Base-by-base conservation (phyloP, 2,888 invertebrate species). In the Byasa hedistus region DNA sequence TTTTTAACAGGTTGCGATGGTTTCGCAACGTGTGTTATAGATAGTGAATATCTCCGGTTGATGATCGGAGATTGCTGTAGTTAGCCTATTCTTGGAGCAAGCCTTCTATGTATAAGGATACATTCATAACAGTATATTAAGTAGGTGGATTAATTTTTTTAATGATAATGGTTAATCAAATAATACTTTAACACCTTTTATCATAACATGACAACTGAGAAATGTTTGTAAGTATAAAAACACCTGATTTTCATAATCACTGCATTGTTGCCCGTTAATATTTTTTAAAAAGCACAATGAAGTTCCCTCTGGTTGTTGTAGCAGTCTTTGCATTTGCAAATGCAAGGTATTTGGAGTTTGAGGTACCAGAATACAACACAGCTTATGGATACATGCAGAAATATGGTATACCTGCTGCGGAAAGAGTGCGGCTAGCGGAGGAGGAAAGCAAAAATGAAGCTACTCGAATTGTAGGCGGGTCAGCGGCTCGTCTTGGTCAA, bases 361-460 rank as follows among this genome's bases (percentile, higher is more conserved):
- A 69, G 21, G 24, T 66, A 22, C 61, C 69, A 19, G 66, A 57
- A 5, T 65, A 27, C 15, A 69, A 71, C 58, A 75, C 78, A 0
- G 79, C 76, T 2, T 82, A 75, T 68, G 82, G 81, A 8, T 86
- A 85, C 65, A 68, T 84, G 22, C 69, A 73, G 24, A 82, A 76
- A 44, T 72, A 74, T 68, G 84, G 83, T 19, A 77, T 86, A 56
- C 81, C 84, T 1, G 70, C 71, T 65, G 83, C 78, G 3, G 78
- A 83, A 57, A 75, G 74, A 64, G 78, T 85, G 44, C 74, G 69
- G 3, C 72, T 75, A 44, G 74, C 76, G 2, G 85, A 85, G 70
- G 74, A 76, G 61, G 72, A 77, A 51, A 71, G 69, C 52, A 64
- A 36, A 3, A 69, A 48, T 27, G 71, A 69, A 1, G 54, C 54